phyloP scores from a whole-genome alignment of 2,797 vertebrate species.

The Enteromius paludinosus region DNA sequence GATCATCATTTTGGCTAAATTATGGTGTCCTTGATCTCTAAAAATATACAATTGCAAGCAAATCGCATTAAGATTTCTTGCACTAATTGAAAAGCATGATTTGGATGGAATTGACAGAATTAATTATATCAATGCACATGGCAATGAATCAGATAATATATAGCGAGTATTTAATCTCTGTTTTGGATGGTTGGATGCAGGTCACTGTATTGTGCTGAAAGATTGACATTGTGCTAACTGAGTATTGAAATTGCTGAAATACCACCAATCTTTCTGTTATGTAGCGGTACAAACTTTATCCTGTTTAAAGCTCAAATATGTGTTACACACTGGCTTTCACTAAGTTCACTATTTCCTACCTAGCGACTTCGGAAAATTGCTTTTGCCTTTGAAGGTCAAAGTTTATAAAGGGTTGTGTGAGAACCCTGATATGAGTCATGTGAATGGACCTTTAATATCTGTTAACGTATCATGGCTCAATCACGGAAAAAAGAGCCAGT shows the following conservation, averaged over 20 bases:
- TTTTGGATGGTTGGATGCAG: not conserved
- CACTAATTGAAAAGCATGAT: too few relatives aligned
- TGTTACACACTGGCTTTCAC: not conserved
- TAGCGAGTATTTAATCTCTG: not conserved
- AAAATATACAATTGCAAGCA: not conserved
- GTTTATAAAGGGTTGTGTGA: not conserved
- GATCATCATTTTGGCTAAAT: not conserved
- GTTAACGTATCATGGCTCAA: slow-evolving; percentile 59
- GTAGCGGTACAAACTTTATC: not conserved
- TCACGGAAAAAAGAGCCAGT: slow-evolving; percentile 62
- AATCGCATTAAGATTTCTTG: too few relatives aligned
- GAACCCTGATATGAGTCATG: slow-evolving; percentile 5
- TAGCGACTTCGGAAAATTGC: not conserved
- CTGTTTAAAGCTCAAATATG: not conserved
- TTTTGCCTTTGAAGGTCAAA: not conserved
- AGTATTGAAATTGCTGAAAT: not conserved
- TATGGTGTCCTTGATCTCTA: not conserved
- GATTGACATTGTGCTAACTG: not conserved
- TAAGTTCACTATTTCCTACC: not conserved
- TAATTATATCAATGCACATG: not conserved
- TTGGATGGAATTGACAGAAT: not conserved
- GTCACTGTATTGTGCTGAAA: not conserved
- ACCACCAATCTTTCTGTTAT: not conserved
- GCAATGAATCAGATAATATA: not conserved
- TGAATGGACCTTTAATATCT: slow-evolving; percentile 36